phyloP scores from a whole-genome alignment of 2,888 invertebrate genomes.

The Dasysyrphus tricinctus region DNA sequence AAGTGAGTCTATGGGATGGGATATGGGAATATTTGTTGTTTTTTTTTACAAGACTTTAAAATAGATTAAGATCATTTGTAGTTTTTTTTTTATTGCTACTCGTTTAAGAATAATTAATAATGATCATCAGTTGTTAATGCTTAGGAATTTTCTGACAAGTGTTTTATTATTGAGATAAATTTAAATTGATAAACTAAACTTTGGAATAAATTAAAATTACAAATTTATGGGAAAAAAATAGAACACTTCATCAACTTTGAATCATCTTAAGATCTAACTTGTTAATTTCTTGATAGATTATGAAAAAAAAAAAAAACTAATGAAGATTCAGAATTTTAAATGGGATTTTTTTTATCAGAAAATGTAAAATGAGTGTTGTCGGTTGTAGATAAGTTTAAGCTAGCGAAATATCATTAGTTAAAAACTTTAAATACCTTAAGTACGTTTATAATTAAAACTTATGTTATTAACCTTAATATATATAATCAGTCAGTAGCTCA shows the following conservation, averaged over 20 bases:
- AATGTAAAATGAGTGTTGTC: no score
- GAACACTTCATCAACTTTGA: background rate
- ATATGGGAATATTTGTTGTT: constrained; percentile 1
- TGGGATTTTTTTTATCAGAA: no score
- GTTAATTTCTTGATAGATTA: no score
- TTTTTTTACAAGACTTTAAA: background rate
- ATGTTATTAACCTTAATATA: no score
- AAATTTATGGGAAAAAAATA: background rate
- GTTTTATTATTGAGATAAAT: background rate
- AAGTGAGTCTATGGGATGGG: background rate
- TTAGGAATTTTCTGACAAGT: background rate
- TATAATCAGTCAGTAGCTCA: no score
- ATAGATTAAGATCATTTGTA: background rate
- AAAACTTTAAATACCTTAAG: no score
- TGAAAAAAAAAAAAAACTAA: no score
- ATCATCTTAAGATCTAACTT: no score
- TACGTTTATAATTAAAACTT: no score
- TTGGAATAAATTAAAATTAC: background rate
- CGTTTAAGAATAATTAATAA: background rate
- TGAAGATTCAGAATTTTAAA: no score
- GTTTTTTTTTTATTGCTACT: background rate
- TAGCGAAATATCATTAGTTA: no score
- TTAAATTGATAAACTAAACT: background rate
- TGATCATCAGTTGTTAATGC: background rate
- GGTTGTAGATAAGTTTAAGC: no score